Evolutionary conservation across 2,888 invertebrate species (phyloP), one percentile per base, ranked within the genome.

Genomic region (Corbicula japonica): DNA sequence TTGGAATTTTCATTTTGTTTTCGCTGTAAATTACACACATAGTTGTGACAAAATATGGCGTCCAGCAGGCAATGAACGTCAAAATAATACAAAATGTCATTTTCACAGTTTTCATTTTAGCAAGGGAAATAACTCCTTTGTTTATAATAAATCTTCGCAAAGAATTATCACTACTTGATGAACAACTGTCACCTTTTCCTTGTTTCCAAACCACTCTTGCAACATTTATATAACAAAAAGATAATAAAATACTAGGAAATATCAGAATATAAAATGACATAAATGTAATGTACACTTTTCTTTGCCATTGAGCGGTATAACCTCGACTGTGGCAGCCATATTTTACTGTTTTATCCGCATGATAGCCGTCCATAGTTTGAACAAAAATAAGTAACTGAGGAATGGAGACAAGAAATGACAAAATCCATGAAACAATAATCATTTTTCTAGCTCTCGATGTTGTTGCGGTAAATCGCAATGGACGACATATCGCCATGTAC

Each of bases 61-160:
- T 93, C 94, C 94, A 94, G 85, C 94, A 94, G 0, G 91, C 89
- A 50, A 94, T 90, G 80, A 94, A 94, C 26, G 92, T 92, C 21
- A 93, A 88, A 58, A 94, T 93, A 46, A 94, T 94, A 66, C 92
- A 92, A 73, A 94, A 89, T 18, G 94, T 94, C 93, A 94, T 93
- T 86, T 94, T 94, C 38, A 94, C 88, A 6, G 94, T 94, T 87
- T 93, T 94, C 38, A 94, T 92, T 87, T 94, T 94, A 38, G 94
- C 94, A 32, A 93, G 83, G 1, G 93, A 92, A 48, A 94, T 93
- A 46, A 93, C 89, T 60, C 91, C 90, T 44, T 90, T 90, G 79
- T 90, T 89, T 1, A 83, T 80, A 23, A 90, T 81, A 23, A 84
- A 82, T 60, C 76, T 62, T 15, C 85, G 46, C n/a, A 85, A 62